These are phyloP conservation scores for Fistularia commersonii DNA, from an alignment of 2,797 vertebrate species.

Conservation along the genomic window DNA sequence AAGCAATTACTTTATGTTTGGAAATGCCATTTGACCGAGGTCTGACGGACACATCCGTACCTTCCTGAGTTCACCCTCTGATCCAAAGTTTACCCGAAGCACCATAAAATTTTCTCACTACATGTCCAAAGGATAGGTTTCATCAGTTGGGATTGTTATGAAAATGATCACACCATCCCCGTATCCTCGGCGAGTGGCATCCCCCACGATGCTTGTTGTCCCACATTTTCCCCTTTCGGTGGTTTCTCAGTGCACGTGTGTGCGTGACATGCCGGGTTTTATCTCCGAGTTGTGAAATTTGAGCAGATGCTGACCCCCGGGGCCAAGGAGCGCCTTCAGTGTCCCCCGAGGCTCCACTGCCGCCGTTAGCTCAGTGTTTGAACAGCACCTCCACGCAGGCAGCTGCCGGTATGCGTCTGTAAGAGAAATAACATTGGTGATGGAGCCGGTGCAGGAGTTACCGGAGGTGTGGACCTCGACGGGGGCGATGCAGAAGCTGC, in stretches of 20 bases:
- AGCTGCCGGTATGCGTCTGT: conserved; percentile 6
- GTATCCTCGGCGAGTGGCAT: conserved; percentile 10
- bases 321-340: conserved; percentile 33
- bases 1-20: conserved; percentile 61
- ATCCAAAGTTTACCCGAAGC: too few relatives aligned
- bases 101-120: too few relatives aligned
- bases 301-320: conserved; percentile 45
- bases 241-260: conserved; percentile 32
- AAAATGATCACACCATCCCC: background rate
- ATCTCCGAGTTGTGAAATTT: conserved; percentile 55
- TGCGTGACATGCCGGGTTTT: conserved; percentile 35
- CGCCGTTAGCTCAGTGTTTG: conserved; percentile 44
- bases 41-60: conserved; percentile 43
- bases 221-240: conserved; percentile 4
- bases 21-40: conserved; percentile 49
- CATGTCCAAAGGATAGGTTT: too few relatives aligned
- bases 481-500: too few relatives aligned
- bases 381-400: conserved; percentile 26
- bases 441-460: too few relatives aligned
- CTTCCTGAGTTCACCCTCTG: conserved; percentile 16
- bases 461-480: too few relatives aligned
- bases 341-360: conserved; percentile 27
- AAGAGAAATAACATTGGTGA: conserved; percentile 14
- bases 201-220: background rate
- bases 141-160: too few relatives aligned